phyloP scores from a whole-genome alignment of 1,140 invertebrate species.

The Drosophila jambulina region DNA sequence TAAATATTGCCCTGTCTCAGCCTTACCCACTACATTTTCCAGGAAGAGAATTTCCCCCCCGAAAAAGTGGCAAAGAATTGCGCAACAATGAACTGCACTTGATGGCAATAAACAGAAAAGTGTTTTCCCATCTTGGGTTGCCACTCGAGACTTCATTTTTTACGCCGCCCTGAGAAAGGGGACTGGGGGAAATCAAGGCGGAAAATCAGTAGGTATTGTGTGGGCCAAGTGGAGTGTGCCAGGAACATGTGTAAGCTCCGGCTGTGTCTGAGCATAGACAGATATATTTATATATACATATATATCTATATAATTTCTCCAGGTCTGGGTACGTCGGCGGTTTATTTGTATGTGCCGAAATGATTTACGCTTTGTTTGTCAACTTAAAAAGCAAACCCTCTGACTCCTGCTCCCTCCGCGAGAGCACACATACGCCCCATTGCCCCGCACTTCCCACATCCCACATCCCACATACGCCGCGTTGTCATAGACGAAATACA shows the following conservation, averaged over 20 bases:
- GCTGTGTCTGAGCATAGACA: conserved; percentile 2
- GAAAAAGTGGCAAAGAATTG: conserved; percentile 45
- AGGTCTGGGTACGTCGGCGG: conserved; percentile 43
- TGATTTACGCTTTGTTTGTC: conserved; percentile 84
- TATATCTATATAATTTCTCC: not conserved
- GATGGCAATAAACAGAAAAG: conserved; percentile 60
- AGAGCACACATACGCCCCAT: conserved; percentile 52
- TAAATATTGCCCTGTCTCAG: conserved; percentile 15
- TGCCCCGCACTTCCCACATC: conserved; percentile 21
- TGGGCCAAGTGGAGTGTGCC: conserved; percentile 58
- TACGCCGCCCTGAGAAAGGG: conserved; percentile 14
- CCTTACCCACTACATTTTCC: not conserved
- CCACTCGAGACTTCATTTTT: conserved; percentile 66
- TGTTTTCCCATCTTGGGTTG: conserved; percentile 41
- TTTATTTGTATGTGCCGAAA: conserved; percentile 78
- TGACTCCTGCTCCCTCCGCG: not conserved
- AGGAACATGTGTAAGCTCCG: conserved; percentile 71
- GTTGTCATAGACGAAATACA: conserved; percentile 68
- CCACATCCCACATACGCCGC: conserved; percentile 67
- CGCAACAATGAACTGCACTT: conserved; percentile 75
- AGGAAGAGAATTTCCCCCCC: not conserved
- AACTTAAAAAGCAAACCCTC: conserved; percentile 78
- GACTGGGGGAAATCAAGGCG: conserved; percentile 1
- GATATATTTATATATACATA: not conserved
- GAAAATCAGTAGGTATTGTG: conserved; percentile 28